Conservation (phyloP, 64 coral and sea anemone species). For the Montipora sp. region DNA sequence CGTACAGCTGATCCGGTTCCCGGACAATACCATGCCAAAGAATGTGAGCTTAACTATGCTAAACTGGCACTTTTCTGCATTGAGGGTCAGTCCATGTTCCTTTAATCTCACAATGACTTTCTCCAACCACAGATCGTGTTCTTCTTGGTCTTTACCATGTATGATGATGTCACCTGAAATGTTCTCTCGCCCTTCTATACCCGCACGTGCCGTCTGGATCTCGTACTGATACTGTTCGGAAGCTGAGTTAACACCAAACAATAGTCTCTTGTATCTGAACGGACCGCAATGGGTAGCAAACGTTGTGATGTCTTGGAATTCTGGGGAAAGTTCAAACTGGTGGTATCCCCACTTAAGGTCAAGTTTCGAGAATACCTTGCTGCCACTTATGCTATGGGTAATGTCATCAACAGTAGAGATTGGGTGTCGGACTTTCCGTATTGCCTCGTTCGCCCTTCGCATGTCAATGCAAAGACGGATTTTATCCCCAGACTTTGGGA, state of each 20-base stretch:
- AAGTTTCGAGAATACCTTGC: slow-evolving; percentile 17
- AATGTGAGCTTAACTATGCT: not conserved
- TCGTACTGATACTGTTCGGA: slow-evolving; percentile 14
- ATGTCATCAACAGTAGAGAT: not conserved
- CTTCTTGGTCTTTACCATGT: not conserved
- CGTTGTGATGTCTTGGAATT: not conserved
- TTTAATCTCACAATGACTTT: not conserved
- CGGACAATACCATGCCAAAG: slow-evolving; percentile 17
- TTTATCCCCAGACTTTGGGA: too few species aligned
- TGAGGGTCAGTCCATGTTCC: not conserved
- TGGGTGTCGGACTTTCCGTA: slow-evolving; percentile 6
- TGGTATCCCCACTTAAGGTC: slow-evolving; percentile 15
- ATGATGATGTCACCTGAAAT: not conserved
- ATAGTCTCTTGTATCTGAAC: slow-evolving; percentile 14
- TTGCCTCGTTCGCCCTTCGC: not conserved
- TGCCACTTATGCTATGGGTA: not conserved
- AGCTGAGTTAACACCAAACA: not conserved
- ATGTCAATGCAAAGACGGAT: too few species aligned
- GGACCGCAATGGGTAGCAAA: not conserved
- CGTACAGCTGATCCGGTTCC: not conserved
- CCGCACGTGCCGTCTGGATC: not conserved
- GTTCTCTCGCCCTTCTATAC: not conserved
- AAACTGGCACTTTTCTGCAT: not conserved
- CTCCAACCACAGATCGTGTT: not conserved
- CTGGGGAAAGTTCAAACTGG: not conserved